Conservation (phyloP, 2,797 vertebrate genomes). For the Sebastiscus tertius region DNA sequence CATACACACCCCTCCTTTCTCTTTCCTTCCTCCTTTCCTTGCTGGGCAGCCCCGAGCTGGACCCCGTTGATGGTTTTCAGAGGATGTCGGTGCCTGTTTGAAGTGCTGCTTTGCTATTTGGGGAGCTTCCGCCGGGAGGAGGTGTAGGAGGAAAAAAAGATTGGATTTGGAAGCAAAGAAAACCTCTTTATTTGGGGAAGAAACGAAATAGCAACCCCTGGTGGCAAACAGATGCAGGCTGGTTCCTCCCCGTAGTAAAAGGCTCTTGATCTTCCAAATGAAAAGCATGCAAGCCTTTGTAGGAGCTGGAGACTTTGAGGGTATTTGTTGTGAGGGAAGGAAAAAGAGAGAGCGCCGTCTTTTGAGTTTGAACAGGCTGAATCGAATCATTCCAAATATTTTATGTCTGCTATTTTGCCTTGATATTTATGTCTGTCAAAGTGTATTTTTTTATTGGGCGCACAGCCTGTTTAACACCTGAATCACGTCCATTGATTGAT, state of each 20-base stretch:
- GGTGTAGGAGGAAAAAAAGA: slow-evolving; percentile 47
- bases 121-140: slow-evolving; percentile 56
- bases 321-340: slow-evolving; percentile 4
- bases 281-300: slow-evolving; percentile 11
- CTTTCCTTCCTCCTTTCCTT: slow-evolving; percentile 23
- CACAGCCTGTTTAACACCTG: background rate
- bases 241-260: slow-evolving; percentile 25
- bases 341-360: background rate
- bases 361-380: background rate
- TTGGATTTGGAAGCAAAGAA: slow-evolving; percentile 57
- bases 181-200: slow-evolving; percentile 46
- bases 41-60: slow-evolving; percentile 52
- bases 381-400: background rate
- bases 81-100: slow-evolving; percentile 63
- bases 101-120: slow-evolving; percentile 71
- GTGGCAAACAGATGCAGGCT: slow-evolving; percentile 49
- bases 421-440: background rate
- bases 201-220: slow-evolving; percentile 63
- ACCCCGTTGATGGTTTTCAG: slow-evolving; percentile 49
- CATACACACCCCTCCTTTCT: slow-evolving; percentile 5
- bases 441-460: background rate
- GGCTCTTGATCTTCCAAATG: slow-evolving; percentile 41
- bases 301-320: slow-evolving; percentile 21
- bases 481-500: background rate
- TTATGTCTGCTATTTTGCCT: background rate